phyloP scores from a whole-genome alignment of 1,140 invertebrate species.

The Euura lappo region DNA sequence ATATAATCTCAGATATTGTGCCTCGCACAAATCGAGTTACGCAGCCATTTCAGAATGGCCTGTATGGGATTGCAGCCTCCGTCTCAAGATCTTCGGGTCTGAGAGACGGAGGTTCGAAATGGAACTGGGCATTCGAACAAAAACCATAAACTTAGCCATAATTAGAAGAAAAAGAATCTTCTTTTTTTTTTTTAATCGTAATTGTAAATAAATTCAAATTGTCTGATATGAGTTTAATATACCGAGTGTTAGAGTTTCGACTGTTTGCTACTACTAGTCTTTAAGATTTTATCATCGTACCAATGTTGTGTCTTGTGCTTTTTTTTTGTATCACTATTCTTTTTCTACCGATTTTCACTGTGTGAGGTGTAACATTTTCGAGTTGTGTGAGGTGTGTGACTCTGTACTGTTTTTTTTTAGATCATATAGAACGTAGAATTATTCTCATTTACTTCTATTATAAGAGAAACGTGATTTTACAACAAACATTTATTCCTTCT shows the following conservation, averaged over 20 bases:
- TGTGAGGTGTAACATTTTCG: not conserved
- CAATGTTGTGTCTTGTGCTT: not conserved
- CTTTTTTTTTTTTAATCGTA: not conserved
- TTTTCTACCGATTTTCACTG: not conserved
- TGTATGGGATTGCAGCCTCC: slow-evolving; percentile 29
- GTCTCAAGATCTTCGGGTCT: slow-evolving; percentile 21
- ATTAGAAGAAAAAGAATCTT: too few relatives aligned
- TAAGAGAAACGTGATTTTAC: not conserved
- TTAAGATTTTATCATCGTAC: not conserved
- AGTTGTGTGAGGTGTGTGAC: not conserved
- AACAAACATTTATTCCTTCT: not conserved
- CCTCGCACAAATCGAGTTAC: slow-evolving; percentile 9
- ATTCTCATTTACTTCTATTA: too few relatives aligned
- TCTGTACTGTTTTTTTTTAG: not conserved
- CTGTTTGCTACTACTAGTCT: not conserved
- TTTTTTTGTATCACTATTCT: not conserved
- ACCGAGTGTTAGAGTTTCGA: not conserved
- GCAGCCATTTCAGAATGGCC: slow-evolving; percentile 18
- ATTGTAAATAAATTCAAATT: too few relatives aligned
- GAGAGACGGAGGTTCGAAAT: slow-evolving; percentile 17
- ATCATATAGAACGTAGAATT: not conserved
- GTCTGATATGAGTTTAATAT: not conserved
- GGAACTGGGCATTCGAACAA: slow-evolving; percentile 34
- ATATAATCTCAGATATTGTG: slow-evolving; percentile 10
- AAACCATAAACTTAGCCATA: too few relatives aligned